phyloP scores from a whole-genome alignment of 64 coral and sea anemone genomes.

The Actinia tenebrosa region DNA sequence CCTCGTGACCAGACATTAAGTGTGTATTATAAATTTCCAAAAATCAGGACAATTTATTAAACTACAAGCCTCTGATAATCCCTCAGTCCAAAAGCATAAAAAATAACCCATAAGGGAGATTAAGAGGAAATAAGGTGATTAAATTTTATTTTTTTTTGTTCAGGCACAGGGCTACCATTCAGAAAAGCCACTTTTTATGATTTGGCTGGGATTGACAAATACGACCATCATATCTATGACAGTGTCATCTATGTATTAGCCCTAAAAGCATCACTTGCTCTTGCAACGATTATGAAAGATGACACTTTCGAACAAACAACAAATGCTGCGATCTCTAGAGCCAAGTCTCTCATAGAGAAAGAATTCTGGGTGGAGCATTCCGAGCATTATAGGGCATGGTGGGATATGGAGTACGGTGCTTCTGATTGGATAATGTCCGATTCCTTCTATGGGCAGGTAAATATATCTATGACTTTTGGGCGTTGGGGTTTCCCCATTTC shows the following conservation, averaged over 20 bases:
- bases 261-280: slow-evolving; percentile 52
- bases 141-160: neutral
- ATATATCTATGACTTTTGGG: neutral
- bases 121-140: too few species aligned
- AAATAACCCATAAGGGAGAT: too few species aligned
- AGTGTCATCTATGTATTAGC: slow-evolving; percentile 61
- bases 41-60: too few species aligned
- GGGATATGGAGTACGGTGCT: slow-evolving; percentile 86
- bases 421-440: slow-evolving; percentile 91
- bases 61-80: too few species aligned
- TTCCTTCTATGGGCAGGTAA: slow-evolving; percentile 80
- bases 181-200: slow-evolving; percentile 75
- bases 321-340: slow-evolving; percentile 33
- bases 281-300: slow-evolving; percentile 51
- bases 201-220: slow-evolving; percentile 66
- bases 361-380: slow-evolving; percentile 65
- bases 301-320: slow-evolving; percentile 23
- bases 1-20: too few species aligned
- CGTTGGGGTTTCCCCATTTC: too few species aligned
- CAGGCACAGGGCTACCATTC: slow-evolving; percentile 84
- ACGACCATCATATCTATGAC: slow-evolving; percentile 77
- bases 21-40: too few species aligned
- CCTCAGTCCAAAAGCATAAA: too few species aligned
- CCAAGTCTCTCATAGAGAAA: slow-evolving; percentile 49
- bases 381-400: slow-evolving; percentile 78